Conservation (phyloP, 92 coral and sea anemone genomes). For the Blastomussa wellsi region DNA sequence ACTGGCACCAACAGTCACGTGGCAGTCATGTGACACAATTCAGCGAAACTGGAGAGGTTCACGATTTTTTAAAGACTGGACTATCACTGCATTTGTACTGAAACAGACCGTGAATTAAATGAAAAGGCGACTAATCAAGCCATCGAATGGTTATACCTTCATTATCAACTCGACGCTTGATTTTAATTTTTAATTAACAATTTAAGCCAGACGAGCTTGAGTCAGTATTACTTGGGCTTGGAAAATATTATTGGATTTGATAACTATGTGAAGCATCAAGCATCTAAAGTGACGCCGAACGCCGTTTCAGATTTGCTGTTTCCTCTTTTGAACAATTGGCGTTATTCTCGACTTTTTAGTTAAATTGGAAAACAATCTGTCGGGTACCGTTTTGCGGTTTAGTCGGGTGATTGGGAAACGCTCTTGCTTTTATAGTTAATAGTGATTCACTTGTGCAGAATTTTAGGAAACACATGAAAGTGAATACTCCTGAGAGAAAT, state of each 20-base stretch:
- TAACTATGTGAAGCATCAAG: not conserved
- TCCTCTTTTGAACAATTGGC: not conserved
- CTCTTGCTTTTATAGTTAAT: too few species aligned
- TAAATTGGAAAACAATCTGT: too few species aligned
- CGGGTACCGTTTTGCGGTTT: not conserved
- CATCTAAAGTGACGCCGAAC: not conserved
- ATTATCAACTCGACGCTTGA: not conserved
- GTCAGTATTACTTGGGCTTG: not conserved
- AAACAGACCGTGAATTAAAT: not conserved
- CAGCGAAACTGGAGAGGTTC: not conserved
- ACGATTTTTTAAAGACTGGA: not conserved
- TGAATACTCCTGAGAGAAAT: not conserved
- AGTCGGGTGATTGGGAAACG: not conserved
- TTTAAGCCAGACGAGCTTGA: not conserved
- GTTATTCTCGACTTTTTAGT: not conserved
- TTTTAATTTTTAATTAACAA: not conserved
- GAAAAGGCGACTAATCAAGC: not conserved
- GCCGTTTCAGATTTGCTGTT: not conserved
- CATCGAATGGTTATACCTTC: not conserved
- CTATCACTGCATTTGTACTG: not conserved
- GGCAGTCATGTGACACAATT: constrained; percentile 3
- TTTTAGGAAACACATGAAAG: not conserved
- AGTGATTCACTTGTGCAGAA: not conserved
- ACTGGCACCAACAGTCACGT: not conserved
- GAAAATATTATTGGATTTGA: not conserved